These are phyloP conservation scores for Trachelus stipa DNA, from an alignment of 2,888 invertebrate genomes.

Conservation along the genomic window DNA sequence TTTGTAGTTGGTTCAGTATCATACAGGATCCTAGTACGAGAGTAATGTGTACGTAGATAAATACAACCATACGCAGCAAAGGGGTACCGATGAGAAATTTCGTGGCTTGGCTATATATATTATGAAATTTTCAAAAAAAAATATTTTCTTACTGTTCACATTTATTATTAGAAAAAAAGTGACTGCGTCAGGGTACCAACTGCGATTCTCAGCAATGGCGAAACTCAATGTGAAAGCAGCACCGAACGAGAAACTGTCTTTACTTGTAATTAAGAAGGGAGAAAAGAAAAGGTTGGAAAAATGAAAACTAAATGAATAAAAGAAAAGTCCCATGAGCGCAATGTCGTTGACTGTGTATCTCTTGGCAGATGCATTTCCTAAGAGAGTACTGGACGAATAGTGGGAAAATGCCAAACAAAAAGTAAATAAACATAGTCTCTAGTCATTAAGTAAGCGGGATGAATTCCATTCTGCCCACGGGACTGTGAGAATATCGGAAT, in stretches of 20 bases:
- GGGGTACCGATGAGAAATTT: background rate
- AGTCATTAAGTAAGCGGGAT: background rate
- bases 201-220: conserved; percentile 36
- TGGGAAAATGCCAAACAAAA: background rate
- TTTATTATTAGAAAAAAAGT: background rate
- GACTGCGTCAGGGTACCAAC: background rate
- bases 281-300: background rate
- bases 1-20: background rate
- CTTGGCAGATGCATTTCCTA: background rate
- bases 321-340: background rate
- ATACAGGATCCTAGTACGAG: background rate
- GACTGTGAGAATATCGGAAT: background rate
- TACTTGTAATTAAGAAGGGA: background rate
- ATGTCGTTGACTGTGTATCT: background rate
- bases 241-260: conserved; percentile 32
- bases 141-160: background rate
- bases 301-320: background rate
- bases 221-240: conserved; percentile 62
- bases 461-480: background rate
- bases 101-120: background rate
- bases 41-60: background rate
- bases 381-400: background rate
- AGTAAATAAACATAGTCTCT: background rate
- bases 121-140: background rate
- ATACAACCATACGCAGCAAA: background rate